phyloP scores from a whole-genome alignment of 2,113 vertebrate species.

The Corythornis madagascariensis region DNA sequence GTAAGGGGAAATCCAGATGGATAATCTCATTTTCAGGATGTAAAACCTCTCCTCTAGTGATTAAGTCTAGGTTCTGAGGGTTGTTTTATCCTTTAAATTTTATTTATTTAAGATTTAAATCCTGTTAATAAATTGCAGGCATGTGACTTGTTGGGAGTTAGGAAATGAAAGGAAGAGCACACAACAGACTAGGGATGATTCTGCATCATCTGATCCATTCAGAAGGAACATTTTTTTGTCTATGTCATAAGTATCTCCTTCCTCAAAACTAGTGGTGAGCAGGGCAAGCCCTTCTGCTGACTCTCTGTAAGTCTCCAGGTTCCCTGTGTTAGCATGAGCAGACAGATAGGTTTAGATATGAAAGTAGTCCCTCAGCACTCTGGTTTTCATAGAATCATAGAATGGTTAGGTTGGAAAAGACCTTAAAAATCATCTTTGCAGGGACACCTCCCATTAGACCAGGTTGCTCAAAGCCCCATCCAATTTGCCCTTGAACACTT shows the following conservation, averaged over 20 bases:
- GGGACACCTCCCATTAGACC: background rate
- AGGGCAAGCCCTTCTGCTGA: background rate
- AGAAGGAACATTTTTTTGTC: background rate
- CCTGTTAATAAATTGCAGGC: background rate
- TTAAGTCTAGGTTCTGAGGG: background rate
- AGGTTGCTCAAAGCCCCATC: background rate
- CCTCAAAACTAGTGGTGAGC: background rate
- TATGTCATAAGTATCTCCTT: background rate
- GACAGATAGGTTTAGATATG: background rate
- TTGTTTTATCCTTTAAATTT: background rate
- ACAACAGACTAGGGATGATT: background rate
- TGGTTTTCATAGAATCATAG: background rate
- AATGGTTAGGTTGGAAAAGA: background rate
- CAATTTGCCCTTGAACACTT: background rate
- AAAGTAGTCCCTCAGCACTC: background rate
- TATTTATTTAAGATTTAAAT: background rate
- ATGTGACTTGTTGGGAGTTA: background rate
- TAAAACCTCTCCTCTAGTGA: background rate
- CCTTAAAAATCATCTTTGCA: background rate
- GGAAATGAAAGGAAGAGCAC: background rate
- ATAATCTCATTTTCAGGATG: background rate
- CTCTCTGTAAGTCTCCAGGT: background rate
- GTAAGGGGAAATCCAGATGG: background rate
- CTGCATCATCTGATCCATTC: background rate
- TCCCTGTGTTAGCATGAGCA: background rate